Conservation (phyloP, 2,888 invertebrate genomes). For the Beris chalybata region DNA sequence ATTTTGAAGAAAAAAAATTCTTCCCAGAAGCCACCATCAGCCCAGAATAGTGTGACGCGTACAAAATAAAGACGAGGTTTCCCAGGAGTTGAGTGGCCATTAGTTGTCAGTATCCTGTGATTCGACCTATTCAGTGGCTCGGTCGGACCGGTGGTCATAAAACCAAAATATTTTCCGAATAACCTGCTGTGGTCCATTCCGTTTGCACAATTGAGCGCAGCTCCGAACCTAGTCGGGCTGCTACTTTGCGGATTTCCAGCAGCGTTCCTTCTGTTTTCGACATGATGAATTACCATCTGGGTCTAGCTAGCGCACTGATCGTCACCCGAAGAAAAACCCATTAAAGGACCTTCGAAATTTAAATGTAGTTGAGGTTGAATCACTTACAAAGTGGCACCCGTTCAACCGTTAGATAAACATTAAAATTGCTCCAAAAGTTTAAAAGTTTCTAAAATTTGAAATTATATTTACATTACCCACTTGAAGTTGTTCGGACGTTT, state of each 20-base stretch:
- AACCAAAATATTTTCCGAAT: conserved; percentile 27
- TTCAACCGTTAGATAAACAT: no score
- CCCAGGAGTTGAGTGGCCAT: conserved; percentile 26
- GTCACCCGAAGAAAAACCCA: no score
- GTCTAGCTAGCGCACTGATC: no score
- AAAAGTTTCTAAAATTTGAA: no score
- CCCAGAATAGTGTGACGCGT: neutral
- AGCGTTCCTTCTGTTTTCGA: neutral
- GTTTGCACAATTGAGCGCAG: neutral
- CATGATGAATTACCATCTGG: no score
- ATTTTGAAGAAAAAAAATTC: neutral
- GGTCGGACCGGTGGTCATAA: conserved; percentile 20
- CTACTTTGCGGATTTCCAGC: conserved; percentile 31
- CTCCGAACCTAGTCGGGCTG: neutral
- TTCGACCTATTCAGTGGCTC: conserved; percentile 9
- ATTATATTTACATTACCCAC: no score
- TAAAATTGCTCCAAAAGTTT: no score
- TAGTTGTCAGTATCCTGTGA: conserved; percentile 13
- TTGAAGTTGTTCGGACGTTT: no score
- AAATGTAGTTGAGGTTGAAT: no score
- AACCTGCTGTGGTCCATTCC: conserved; percentile 10
- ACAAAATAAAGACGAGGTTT: neutral
- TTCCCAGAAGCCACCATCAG: neutral
- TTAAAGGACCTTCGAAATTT: no score
- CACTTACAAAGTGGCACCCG: no score